phyloP scores from a whole-genome alignment of 1,140 invertebrate genomes.

The Pogonognathellus flavescens region DNA sequence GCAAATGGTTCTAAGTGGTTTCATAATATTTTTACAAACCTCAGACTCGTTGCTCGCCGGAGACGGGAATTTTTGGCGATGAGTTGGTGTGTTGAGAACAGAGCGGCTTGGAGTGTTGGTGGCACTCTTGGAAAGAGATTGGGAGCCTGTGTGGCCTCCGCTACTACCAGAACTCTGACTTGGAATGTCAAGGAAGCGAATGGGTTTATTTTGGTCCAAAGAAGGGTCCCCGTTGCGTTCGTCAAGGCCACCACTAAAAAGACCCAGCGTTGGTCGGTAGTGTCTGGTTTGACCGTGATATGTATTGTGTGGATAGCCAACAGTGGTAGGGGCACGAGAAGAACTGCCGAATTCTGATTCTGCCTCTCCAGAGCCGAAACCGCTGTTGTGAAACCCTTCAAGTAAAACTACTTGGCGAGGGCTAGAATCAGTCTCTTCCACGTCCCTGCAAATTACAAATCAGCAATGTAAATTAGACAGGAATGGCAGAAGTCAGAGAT shows the following conservation, averaged over 20 bases:
- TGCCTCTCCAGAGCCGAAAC: conserved; percentile 62
- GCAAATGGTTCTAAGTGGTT: neutral
- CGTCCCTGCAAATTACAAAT: neutral
- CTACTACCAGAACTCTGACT: conserved; percentile 66
- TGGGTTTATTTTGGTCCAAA: conserved; percentile 73
- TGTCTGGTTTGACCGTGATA: conserved; percentile 89
- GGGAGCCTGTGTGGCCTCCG: conserved; percentile 28
- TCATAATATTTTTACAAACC: conserved; percentile 52
- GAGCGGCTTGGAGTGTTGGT: conserved; percentile 58
- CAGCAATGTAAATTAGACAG: neutral
- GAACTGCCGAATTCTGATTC: conserved; percentile 19
- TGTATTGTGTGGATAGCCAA: conserved; percentile 85
- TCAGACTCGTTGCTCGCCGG: conserved; percentile 58
- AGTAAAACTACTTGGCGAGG: conserved; percentile 61
- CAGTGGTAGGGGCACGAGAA: conserved; percentile 62
- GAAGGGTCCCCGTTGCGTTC: conserved; percentile 33
- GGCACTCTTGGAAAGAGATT: conserved; percentile 50
- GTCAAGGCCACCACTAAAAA: conserved; percentile 71
- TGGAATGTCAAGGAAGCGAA: conserved; percentile 78
- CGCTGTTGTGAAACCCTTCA: conserved; percentile 63
- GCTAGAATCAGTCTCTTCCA: conserved; percentile 48
- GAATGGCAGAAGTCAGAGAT: conserved; percentile 15
- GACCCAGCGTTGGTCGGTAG: conserved; percentile 78
- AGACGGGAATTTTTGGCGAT: conserved; percentile 52
- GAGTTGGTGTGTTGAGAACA: conserved; percentile 54